Percentiles rank a stretch among this genome's conserved stretches.
These are phyloP conservation scores for Whitmania pigra DNA, from an alignment of 1,140 invertebrate species.

Conservation along the genomic window DNA sequence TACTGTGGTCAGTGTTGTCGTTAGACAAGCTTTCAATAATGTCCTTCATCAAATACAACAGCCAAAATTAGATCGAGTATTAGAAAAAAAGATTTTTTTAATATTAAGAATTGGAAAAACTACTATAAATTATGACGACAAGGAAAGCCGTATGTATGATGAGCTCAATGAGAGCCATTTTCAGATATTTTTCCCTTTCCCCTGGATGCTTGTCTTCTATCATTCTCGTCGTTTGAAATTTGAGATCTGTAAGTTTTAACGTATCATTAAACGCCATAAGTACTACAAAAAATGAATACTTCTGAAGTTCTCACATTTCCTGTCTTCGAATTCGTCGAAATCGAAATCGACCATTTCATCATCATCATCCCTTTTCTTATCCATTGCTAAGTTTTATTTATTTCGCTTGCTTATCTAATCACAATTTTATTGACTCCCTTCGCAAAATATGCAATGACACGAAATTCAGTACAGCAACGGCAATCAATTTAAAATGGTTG, in stretches of 20 bases:
- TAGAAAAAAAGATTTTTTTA: neutral
- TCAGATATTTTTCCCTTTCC: neutral
- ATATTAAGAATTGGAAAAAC: neutral
- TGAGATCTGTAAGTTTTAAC: neutral
- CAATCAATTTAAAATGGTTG: no score
- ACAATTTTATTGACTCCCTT: no score
- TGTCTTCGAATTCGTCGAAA: no score
- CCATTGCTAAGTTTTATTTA: no score
- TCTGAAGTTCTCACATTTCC: no score
- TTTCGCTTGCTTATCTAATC: no score
- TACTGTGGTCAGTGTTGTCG: neutral
- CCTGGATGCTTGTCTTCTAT: neutral
- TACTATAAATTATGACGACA: conserved; percentile 2
- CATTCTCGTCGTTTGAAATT: neutral
- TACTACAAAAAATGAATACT: no score
- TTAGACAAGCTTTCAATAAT: neutral
- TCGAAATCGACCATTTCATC: no score
- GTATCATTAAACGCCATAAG: no score
- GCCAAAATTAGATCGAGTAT: neutral
- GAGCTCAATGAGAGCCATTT: conserved; percentile 8
- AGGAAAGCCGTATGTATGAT: conserved; percentile 5
- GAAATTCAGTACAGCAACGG: no score
- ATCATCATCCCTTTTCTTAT: no score
- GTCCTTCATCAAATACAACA: neutral
- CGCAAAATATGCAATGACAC: no score